phyloP scores from a whole-genome alignment of 2,113 vertebrate genomes.

The Cheilinus undulatus region DNA sequence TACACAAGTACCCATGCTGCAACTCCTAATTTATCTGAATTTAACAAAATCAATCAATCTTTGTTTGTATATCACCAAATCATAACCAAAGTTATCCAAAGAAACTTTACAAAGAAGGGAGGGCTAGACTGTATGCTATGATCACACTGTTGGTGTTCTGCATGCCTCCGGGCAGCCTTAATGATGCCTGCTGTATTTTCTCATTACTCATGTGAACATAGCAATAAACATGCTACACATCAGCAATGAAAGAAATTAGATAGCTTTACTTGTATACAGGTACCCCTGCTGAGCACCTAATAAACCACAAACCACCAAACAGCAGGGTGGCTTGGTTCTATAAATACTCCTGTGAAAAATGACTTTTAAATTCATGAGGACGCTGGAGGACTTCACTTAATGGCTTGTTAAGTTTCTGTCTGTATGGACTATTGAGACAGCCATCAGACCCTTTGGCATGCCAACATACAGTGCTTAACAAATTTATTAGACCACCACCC shows the following conservation, averaged over 20 bases:
- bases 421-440: constrained; percentile 47
- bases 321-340: constrained; percentile 53
- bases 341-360: constrained; percentile 57
- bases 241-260: constrained; percentile 43
- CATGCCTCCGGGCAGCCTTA: constrained; percentile 6
- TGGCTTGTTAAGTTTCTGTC: constrained; percentile 51
- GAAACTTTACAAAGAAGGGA: too few relatives aligned
- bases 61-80: too few relatives aligned
- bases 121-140: too few relatives aligned
- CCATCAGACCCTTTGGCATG: constrained; percentile 21
- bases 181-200: constrained; percentile 1
- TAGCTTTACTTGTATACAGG: constrained; percentile 19
- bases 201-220: constrained; percentile 13
- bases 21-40: neutral
- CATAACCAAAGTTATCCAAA: too few relatives aligned
- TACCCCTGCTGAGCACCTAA: constrained; percentile 65
- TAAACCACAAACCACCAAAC: constrained; percentile 65
- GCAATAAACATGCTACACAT: constrained; percentile 25
- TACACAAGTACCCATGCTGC: neutral
- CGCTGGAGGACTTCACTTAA: constrained; percentile 45
- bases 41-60: too few relatives aligned
- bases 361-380: constrained; percentile 45
- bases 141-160: neutral
- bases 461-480: too few relatives aligned
- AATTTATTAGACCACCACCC: too few relatives aligned